Conservation (phyloP, 2,113 vertebrate species). For the Mungos mungo region DNA sequence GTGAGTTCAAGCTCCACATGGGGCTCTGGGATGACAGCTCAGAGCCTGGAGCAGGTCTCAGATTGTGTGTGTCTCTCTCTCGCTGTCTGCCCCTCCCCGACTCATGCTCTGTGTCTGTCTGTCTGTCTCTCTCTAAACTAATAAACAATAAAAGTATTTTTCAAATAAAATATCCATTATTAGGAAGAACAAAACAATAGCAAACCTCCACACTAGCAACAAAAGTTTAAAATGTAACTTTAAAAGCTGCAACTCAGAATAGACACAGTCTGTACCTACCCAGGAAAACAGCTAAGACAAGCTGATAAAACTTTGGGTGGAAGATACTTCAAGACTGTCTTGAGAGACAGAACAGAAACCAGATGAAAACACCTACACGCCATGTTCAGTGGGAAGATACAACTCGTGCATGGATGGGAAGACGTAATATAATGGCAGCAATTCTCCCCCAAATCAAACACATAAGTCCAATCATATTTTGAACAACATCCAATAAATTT, state of each 20-base stretch:
- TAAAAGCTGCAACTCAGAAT: background rate
- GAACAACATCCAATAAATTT: constrained; percentile 10
- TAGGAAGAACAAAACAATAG: background rate
- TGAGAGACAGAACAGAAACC: background rate
- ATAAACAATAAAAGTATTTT: too few species aligned
- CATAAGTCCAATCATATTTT: constrained; percentile 12
- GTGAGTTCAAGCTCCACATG: too few species aligned
- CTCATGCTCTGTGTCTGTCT: too few species aligned
- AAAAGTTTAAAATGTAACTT: background rate
- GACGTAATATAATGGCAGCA: background rate
- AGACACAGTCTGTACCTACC: background rate
- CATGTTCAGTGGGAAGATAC: background rate
- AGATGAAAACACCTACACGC: background rate
- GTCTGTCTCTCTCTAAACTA: too few species aligned
- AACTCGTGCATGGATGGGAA: background rate
- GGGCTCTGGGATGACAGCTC: too few species aligned
- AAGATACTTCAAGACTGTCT: background rate
- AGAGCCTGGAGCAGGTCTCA: too few species aligned
- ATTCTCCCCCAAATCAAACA: background rate
- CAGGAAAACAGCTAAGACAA: background rate
- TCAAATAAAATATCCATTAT: background rate
- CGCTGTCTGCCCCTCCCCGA: too few species aligned
- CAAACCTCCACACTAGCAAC: background rate
- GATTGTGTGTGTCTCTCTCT: too few species aligned
- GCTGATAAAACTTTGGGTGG: background rate